Evolutionary conservation across 2,797 vertebrate genomes (phyloP).

Genomic region (Buphagus erythrorhynchus): DNA sequence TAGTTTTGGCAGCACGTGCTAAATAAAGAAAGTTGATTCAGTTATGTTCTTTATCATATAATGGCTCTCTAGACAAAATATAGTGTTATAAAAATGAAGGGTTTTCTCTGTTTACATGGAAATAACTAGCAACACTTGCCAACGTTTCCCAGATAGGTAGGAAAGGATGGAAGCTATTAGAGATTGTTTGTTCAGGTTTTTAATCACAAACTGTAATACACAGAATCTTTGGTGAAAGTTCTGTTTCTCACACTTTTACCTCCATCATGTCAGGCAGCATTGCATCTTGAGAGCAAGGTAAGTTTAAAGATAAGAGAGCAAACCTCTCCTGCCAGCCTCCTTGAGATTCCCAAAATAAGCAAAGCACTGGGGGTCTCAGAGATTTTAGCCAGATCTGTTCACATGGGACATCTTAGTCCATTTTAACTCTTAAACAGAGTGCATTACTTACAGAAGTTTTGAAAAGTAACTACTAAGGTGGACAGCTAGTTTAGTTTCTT

Average conservation of each 20-base stretch:
- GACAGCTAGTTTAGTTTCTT: background rate
- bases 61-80: background rate
- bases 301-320: background rate
- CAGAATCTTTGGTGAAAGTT: background rate
- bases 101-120: background rate
- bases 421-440: background rate
- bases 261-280: background rate
- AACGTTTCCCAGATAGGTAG: background rate
- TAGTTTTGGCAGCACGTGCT: background rate
- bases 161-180: background rate
- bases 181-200: background rate
- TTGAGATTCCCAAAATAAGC: background rate
- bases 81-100: background rate
- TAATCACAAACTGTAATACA: background rate
- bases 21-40: background rate
- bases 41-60: background rate
- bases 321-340: background rate
- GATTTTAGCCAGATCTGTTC: background rate
- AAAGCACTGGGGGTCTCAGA: background rate
- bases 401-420: background rate
- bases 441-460: background rate
- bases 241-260: background rate
- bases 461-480: background rate
- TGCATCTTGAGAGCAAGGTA: rapidly evolving
- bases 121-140: background rate